Evolutionary conservation across 2,113 vertebrate genomes (phyloP).

Genomic region (Leptobrachium ailaonicum): DNA sequence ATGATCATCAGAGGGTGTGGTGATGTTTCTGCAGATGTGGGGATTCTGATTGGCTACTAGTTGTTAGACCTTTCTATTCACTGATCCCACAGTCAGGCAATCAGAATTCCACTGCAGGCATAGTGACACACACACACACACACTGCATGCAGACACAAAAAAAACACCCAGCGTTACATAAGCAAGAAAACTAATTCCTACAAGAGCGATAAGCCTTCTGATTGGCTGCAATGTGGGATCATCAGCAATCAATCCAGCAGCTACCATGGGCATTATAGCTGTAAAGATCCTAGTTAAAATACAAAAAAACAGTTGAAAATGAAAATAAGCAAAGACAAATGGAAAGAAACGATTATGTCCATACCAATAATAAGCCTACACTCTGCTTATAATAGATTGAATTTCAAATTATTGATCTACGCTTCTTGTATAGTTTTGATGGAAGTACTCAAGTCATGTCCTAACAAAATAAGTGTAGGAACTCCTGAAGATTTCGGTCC

Average conservation of each 20-base stretch:
- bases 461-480: too few relatives aligned
- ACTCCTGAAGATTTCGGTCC: too few relatives aligned
- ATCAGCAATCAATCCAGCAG: slow-evolving; percentile 93
- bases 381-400: too few relatives aligned
- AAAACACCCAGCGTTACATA: slow-evolving; percentile 43
- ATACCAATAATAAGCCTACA: too few relatives aligned
- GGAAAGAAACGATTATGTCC: too few relatives aligned
- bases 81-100: slow-evolving; percentile 74
- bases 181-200: slow-evolving; percentile 73
- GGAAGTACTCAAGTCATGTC: too few relatives aligned
- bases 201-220: slow-evolving; percentile 90
- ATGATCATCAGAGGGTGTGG: slow-evolving; percentile 41
- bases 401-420: too few relatives aligned
- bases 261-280: slow-evolving; percentile 98
- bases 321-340: not conserved
- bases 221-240: slow-evolving; percentile 98
- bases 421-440: too few relatives aligned
- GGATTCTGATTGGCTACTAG: slow-evolving; percentile 72
- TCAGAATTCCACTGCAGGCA: slow-evolving; percentile 63
- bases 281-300: slow-evolving; percentile 96
- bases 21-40: not conserved
- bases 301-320: slow-evolving; percentile 34
- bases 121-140: slow-evolving; percentile 60
- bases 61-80: slow-evolving; percentile 25
- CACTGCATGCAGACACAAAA: slow-evolving; percentile 59